Conservation (phyloP, 1,140 invertebrate genomes). For the Drosophila nikananu region DNA sequence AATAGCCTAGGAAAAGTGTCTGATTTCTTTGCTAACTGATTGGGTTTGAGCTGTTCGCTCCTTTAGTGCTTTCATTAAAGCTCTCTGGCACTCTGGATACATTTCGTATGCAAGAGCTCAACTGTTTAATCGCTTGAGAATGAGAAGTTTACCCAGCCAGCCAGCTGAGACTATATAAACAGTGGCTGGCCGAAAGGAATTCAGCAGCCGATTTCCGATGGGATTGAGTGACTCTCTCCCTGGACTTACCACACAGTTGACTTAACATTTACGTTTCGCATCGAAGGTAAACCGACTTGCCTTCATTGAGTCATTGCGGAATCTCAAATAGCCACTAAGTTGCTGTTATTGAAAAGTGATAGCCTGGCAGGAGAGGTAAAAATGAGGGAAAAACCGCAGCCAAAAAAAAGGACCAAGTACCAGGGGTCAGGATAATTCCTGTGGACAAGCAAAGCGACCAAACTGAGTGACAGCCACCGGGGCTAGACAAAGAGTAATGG, state of each 20-base stretch:
- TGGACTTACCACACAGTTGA: slow-evolving; percentile 36
- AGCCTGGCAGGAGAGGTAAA: neutral
- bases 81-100: slow-evolving; percentile 1
- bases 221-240: slow-evolving; percentile 8
- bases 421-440: slow-evolving; percentile 16
- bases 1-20: neutral
- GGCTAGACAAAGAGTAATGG: slow-evolving; percentile 22
- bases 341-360: slow-evolving; percentile 40
- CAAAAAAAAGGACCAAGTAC: slow-evolving; percentile 6
- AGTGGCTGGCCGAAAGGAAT: slow-evolving; percentile 7
- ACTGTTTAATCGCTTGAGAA: slow-evolving; percentile 33
- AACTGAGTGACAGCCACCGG: slow-evolving; percentile 32
- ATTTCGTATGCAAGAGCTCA: slow-evolving; percentile 14
- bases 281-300: slow-evolving; percentile 19
- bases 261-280: slow-evolving; percentile 22
- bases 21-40: neutral
- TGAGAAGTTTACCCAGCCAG: slow-evolving; percentile 15
- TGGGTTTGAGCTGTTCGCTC: neutral
- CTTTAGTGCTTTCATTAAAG: slow-evolving; percentile 1
- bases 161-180: slow-evolving; percentile 20
- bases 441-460: slow-evolving; percentile 28
- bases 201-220: slow-evolving; percentile 4
- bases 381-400: slow-evolving; percentile 7
- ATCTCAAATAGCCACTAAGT: slow-evolving; percentile 9
- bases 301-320: slow-evolving; percentile 28